phyloP scores from a whole-genome alignment of 1,140 invertebrate species.

The Lasioglossum albipes region DNA sequence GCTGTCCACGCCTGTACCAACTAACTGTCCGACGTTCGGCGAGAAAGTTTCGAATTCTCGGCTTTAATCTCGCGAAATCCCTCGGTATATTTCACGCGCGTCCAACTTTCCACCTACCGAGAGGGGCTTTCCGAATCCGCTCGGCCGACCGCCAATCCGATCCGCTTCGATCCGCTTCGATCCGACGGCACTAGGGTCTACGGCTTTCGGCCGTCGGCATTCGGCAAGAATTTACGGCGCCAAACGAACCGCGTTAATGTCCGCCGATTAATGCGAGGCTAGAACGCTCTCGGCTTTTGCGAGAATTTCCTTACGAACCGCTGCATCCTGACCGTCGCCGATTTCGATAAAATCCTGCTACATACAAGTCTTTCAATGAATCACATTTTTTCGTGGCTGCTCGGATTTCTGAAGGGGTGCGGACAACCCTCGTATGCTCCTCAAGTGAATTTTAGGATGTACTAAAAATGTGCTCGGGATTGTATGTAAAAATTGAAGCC shows the following conservation, averaged over 20 bases:
- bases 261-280: neutral
- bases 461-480: too few relatives aligned
- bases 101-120: neutral
- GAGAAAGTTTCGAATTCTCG: neutral
- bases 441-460: too few relatives aligned
- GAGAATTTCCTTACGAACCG: neutral
- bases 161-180: neutral
- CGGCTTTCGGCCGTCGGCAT: neutral
- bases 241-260: neutral
- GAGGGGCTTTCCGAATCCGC: neutral
- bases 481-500: too few relatives aligned
- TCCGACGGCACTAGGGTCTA: neutral
- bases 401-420: too few relatives aligned
- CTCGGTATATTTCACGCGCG: neutral
- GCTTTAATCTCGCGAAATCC: slow-evolving; percentile 8
- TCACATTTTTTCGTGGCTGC: too few relatives aligned
- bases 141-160: neutral
- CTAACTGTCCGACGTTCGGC: neutral
- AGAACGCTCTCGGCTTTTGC: neutral
- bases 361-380: too few relatives aligned
- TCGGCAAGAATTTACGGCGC: neutral
- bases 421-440: too few relatives aligned
- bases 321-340: too few relatives aligned
- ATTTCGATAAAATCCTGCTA: too few relatives aligned
- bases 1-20: neutral